Evolutionary conservation across 2,113 vertebrate genomes (phyloP).

Genomic region (Mustelus asterias): DNA sequence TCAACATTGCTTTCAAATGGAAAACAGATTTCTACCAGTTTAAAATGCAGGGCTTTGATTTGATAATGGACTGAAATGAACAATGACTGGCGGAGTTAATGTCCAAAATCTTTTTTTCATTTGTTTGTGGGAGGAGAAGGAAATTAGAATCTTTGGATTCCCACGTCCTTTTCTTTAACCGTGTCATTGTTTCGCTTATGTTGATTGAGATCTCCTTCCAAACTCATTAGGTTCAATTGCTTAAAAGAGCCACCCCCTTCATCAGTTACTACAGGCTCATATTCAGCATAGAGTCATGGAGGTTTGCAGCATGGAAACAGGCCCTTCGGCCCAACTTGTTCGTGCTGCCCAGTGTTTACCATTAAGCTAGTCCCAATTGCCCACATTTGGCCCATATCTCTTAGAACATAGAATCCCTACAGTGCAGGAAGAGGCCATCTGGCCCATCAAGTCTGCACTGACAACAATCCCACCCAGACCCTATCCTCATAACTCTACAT

Average conservation of each 20-base stretch:
- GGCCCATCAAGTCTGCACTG: too few relatives aligned
- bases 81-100: constrained; percentile 27
- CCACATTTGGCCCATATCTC: too few relatives aligned
- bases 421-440: too few relatives aligned
- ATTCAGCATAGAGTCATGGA: not conserved
- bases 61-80: constrained; percentile 33
- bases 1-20: constrained; percentile 38
- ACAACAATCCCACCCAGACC: too few relatives aligned
- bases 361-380: too few relatives aligned
- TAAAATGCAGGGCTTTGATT: constrained; percentile 29
- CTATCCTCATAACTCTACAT: too few relatives aligned
- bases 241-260: not conserved
- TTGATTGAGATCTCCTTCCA: constrained; percentile 32
- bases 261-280: not conserved
- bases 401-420: too few relatives aligned
- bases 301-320: too few relatives aligned
- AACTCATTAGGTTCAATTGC: not conserved
- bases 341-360: too few relatives aligned
- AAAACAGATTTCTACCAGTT: constrained; percentile 38
- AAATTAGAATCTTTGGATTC: constrained; percentile 23
- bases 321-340: too few relatives aligned
- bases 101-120: constrained; percentile 13
- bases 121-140: constrained; percentile 3
- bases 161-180: constrained; percentile 18
- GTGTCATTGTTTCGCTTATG: constrained; percentile 18